phyloP scores from a whole-genome alignment of 2,797 vertebrate genomes.

The Enteromius afrohamiltoni region DNA sequence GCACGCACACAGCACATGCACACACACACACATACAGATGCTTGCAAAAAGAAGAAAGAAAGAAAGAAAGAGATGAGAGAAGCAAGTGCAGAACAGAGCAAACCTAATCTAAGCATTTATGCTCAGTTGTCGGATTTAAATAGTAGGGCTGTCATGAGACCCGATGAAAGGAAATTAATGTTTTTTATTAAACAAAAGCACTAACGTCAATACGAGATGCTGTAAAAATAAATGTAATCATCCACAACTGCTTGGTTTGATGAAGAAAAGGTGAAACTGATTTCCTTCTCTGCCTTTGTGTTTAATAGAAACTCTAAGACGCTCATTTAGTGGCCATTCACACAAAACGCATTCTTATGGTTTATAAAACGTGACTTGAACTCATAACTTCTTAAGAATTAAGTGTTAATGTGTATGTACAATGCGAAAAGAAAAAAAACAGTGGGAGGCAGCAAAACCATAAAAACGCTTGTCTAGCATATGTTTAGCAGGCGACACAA shows the following conservation, averaged over 20 bases:
- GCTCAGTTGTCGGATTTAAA: constrained; percentile 82
- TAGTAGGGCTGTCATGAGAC: constrained; percentile 75
- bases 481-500: background rate
- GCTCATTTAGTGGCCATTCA: background rate
- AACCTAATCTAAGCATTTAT: constrained; percentile 77
- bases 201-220: constrained; percentile 69
- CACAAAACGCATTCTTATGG: background rate
- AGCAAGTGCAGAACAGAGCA: constrained; percentile 37
- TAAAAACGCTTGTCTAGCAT: background rate
- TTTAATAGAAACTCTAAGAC: background rate
- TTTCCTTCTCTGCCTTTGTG: background rate
- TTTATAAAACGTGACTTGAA: background rate
- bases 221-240: constrained; percentile 53
- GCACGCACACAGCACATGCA: constrained; percentile 44
- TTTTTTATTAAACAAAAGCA: constrained; percentile 73
- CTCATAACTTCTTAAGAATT: background rate
- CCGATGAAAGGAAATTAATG: constrained; percentile 74
- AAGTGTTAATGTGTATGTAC: background rate
- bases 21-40: constrained; percentile 38
- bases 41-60: constrained; percentile 20
- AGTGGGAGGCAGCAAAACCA: background rate
- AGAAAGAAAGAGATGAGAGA: constrained; percentile 23
- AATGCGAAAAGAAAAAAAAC: background rate
- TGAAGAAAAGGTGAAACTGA: constrained; percentile 44
- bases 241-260: constrained; percentile 47